Base-by-base conservation (phyloP, 2,888 invertebrate genomes). In the Cecidostiba fungosa region DNA sequence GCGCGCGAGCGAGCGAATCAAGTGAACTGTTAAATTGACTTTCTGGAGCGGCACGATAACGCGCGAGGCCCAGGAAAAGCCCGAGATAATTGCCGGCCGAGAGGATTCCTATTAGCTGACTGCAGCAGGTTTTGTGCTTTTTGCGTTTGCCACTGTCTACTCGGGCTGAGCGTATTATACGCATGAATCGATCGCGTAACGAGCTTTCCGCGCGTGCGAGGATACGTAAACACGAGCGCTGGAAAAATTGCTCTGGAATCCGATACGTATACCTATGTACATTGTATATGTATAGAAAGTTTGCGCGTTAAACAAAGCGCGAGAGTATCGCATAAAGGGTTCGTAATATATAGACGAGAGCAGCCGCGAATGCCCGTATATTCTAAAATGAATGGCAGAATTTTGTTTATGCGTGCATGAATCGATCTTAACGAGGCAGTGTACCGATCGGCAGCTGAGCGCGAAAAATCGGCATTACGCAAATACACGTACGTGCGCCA, bases 401-500 rank as follows among this genome's bases (percentile, higher is more conserved):
- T 85, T 82, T 85, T 69, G 82, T 82, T 85, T 85, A 85, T 59
- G 85, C 82, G 78, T 32, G 78, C 84, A 85, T 85, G 86, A 86
- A 85, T 86, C 78, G 86, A 82, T 82, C 85, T 85, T 86, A 86
- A 85, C 86, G 85, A 86, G 84, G 73, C 50, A 73, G 83, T 54
- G 32, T 26, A 69, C 72, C 66, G 73, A 77, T 59, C 59, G 39
- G 76, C 29, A 69, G 62, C 47, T 70, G 36, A 43, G 23, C 19
- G 32, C 29, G 69, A 84, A 86, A 84, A 84, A 84, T 72, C 54
- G 73, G 76, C 74, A 72, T 74, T 74, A 82, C 84, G 86, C 73
- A 88, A 89, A 86, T 86, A 72, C 69, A 72, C 74, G 79, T 43
- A 8, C 29, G 70, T 76, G 87, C 87, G n/a, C n/a, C 89, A 88